Percentiles rank a stretch among this genome's conserved stretches.
These are phyloP conservation scores for Amphiprion percula DNA, from an alignment of 2,113 vertebrate genomes.

Conservation along the genomic window DNA sequence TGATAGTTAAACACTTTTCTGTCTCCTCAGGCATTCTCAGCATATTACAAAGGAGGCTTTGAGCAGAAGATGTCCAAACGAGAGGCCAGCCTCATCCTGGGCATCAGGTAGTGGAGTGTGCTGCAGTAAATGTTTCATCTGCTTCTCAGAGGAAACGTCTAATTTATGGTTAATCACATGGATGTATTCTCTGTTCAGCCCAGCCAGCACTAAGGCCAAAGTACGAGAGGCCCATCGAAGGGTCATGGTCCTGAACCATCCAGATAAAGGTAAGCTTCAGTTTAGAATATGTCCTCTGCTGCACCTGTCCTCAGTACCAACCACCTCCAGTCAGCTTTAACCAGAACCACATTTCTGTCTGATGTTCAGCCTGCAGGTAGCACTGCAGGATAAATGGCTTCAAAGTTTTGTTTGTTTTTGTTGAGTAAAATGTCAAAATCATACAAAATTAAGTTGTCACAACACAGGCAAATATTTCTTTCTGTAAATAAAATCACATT, in stretches of 20 bases:
- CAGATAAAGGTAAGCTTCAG: slow-evolving; percentile 91
- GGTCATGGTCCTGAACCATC: slow-evolving; percentile 96
- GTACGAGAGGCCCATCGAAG: slow-evolving; percentile 90
- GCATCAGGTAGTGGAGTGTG: slow-evolving; percentile 87
- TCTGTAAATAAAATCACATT: too few species aligned
- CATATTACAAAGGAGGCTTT: slow-evolving; percentile 97
- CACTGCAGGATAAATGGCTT: too few species aligned
- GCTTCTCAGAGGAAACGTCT: background rate
- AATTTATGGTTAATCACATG: background rate
- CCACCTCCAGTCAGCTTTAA: background rate
- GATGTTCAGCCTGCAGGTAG: too few species aligned
- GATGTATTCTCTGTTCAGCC: slow-evolving; percentile 81
- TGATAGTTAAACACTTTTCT: background rate
- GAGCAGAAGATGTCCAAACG: slow-evolving; percentile 94
- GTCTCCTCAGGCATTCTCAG: slow-evolving; percentile 85
- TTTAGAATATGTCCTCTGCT: background rate
- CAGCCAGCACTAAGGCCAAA: slow-evolving; percentile 88
- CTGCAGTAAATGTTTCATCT: slow-evolving; percentile 14
- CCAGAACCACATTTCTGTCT: background rate
- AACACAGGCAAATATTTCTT: too few species aligned
- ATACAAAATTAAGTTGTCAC: too few species aligned
- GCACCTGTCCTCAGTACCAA: background rate
- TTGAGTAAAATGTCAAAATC: too few species aligned
- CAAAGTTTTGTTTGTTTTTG: too few species aligned
- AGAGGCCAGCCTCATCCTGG: slow-evolving; percentile 95